A percentile compares a stretch with the other conserved stretches of the same genome.
Conservation (phyloP, 2,113 vertebrate species). For the Crotalus tigris region DNA sequence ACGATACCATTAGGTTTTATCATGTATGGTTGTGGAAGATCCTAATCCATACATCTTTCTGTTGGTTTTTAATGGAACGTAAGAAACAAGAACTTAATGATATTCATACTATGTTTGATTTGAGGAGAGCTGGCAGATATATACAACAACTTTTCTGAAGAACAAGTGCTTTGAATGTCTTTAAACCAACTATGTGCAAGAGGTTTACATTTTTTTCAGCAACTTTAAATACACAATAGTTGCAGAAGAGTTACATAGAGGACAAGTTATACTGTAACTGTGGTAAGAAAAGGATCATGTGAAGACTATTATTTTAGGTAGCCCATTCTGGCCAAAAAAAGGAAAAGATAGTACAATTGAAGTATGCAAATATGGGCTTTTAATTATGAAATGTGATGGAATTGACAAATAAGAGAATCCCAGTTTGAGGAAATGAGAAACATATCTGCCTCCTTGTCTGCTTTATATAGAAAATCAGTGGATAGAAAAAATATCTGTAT, state of each 20-base stretch:
- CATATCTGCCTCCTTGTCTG: neutral
- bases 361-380: neutral
- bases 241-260: neutral
- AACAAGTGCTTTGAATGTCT: neutral
- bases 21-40: neutral
- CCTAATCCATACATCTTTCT: neutral
- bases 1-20: neutral
- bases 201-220: neutral
- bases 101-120: neutral
- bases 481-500: neutral
- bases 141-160: neutral
- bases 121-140: neutral
- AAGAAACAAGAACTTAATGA: neutral
- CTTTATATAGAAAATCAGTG: neutral
- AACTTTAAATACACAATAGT: neutral
- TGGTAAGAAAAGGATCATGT: neutral
- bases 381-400: neutral
- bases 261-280: neutral
- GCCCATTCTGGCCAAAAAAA: neutral
- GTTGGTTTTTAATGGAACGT: neutral
- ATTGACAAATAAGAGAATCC: neutral
- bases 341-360: neutral
- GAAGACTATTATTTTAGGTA: neutral
- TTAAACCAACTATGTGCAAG: neutral
- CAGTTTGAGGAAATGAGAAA: neutral